Percentiles rank a stretch among this genome's conserved stretches.
phyloP scores from a whole-genome alignment of 2,797 vertebrate genomes.

The Pterois miles region DNA sequence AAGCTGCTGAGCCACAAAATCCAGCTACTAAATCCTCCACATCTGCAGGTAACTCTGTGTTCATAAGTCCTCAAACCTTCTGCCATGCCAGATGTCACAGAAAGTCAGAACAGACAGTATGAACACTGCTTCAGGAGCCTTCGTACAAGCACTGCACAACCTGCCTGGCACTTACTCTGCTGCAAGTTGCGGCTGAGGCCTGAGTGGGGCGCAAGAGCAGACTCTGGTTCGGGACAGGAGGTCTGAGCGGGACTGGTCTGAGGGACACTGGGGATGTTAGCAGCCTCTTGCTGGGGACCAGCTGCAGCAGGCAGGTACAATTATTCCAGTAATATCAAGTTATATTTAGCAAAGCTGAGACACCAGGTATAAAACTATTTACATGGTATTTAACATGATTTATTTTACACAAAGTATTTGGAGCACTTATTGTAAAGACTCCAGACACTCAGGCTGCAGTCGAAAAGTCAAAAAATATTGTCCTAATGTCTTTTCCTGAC shows the following conservation, averaged over 20 bases:
- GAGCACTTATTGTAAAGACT: neutral
- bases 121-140: conserved; percentile 17
- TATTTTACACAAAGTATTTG: neutral
- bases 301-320: conserved; percentile 78
- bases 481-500: too few species aligned
- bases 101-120: neutral
- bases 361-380: neutral
- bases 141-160: conserved; percentile 22
- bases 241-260: conserved; percentile 84
- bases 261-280: conserved; percentile 71
- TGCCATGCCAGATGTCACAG: neutral
- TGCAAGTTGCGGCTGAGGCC: conserved; percentile 73
- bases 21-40: conserved; percentile 1
- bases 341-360: neutral
- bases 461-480: too few species aligned
- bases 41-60: conserved; percentile 21
- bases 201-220: conserved; percentile 76
- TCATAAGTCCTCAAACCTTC: conserved; percentile 6
- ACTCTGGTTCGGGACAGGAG: conserved; percentile 79
- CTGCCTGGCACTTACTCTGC: conserved; percentile 74
- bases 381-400: neutral
- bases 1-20: conserved; percentile 18
- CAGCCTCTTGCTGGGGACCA: conserved; percentile 83
- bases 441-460: neutral
- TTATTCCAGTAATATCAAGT: conserved; percentile 22